Evolutionary conservation across 1,140 invertebrate genomes (phyloP).

Genomic region (Sogatella furcifera): DNA sequence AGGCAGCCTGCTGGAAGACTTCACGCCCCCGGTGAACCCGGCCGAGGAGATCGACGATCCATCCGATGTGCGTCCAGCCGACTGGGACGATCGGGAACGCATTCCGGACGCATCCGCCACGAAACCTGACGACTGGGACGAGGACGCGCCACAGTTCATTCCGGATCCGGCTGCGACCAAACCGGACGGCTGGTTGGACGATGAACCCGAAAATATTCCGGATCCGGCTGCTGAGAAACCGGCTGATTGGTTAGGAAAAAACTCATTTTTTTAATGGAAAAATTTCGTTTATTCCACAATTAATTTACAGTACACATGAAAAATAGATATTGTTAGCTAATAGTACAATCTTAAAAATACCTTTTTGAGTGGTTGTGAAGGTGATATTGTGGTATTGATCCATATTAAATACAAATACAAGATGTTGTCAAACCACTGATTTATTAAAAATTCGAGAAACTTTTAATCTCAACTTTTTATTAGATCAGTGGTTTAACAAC

Average conservation of each 20-base stretch:
- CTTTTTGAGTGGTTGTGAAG: too few relatives aligned
- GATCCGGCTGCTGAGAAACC: conserved; percentile 83
- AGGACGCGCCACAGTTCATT: conserved; percentile 82
- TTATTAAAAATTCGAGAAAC: too few relatives aligned
- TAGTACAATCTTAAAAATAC: too few relatives aligned
- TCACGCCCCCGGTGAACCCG: conserved; percentile 89
- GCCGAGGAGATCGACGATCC: conserved; percentile 93
- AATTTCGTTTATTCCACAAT: too few relatives aligned
- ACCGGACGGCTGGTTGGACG: conserved; percentile 89
- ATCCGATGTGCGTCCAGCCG: conserved; percentile 74
- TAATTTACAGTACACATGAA: too few relatives aligned
- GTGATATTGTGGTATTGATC: too few relatives aligned
- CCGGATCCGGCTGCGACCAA: conserved; percentile 78
- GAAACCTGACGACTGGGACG: conserved; percentile 94
- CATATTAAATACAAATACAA: too few relatives aligned
- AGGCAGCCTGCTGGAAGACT: conserved; percentile 81
- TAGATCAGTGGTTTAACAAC: too few relatives aligned
- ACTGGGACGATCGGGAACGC: conserved; percentile 97
- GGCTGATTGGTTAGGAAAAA: conserved; percentile 89
- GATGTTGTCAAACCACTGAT: too few relatives aligned
- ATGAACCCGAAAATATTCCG: conserved; percentile 79
- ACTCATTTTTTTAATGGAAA: too few relatives aligned
- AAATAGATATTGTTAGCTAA: too few relatives aligned
- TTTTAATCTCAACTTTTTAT: too few relatives aligned
- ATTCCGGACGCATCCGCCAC: conserved; percentile 77